phyloP scores from a whole-genome alignment of 1,140 invertebrate genomes.

The Platorchestia sp. region DNA sequence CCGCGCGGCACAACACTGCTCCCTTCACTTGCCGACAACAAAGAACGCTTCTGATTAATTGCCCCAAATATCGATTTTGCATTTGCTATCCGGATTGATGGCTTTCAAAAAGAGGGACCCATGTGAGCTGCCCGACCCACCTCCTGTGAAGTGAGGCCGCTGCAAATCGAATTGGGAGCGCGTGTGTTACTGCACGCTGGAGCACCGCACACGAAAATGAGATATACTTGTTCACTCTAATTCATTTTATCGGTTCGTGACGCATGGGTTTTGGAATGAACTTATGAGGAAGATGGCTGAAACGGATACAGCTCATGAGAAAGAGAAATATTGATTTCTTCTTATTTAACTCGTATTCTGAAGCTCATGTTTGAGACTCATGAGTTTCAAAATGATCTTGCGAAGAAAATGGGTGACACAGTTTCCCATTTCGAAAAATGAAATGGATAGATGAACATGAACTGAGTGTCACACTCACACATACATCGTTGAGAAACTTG shows the following conservation, averaged over 20 bases:
- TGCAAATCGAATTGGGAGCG: not conserved
- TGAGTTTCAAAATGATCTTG: not conserved
- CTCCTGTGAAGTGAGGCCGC: not conserved
- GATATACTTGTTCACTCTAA: no score
- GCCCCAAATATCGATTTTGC: conserved; percentile 48
- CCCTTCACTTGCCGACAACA: conserved; percentile 45
- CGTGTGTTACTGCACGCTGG: not conserved
- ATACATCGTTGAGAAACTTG: not conserved
- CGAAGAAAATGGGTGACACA: not conserved
- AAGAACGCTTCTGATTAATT: conserved; percentile 37
- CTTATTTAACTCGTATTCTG: no score
- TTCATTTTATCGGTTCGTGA: no score
- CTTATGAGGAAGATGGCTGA: no score
- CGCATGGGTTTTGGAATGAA: no score
- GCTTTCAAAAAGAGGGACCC: conserved; percentile 43
- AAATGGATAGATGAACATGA: no score
- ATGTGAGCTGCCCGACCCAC: not conserved
- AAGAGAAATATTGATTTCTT: no score
- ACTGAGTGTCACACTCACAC: not conserved
- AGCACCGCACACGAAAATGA: not conserved
- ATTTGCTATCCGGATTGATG: conserved; percentile 45
- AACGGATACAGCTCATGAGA: no score
- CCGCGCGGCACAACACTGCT: conserved; percentile 25
- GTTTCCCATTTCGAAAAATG: no score
- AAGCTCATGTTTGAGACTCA: no score